These are phyloP conservation scores for Tenualosa thibaudeaui DNA, from an alignment of 2,797 vertebrate species.

Conservation along the genomic window DNA sequence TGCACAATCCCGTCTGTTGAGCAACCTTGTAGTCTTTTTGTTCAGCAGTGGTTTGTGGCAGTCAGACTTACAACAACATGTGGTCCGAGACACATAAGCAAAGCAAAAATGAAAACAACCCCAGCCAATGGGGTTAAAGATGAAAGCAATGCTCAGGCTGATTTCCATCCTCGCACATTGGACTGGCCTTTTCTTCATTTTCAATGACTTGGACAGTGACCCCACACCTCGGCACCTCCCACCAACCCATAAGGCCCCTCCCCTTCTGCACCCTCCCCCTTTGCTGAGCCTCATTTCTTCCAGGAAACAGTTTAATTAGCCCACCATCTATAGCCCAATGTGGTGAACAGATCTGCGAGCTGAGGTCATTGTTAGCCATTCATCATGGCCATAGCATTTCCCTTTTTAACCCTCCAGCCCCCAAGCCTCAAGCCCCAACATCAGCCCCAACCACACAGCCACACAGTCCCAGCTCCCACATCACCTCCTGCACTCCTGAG, in stretches of 20 bases:
- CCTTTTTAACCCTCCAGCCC: constrained; percentile 29
- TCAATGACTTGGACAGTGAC: neutral
- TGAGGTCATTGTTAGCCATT: constrained; percentile 58
- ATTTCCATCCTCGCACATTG: neutral
- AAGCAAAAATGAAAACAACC: neutral
- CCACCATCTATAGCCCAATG: constrained; percentile 53
- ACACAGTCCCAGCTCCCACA: neutral
- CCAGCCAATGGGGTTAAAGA: neutral
- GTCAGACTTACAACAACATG: neutral
- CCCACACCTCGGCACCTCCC: neutral
- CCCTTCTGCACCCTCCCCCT: neutral
- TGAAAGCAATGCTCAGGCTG: neutral
- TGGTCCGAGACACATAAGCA: neutral
- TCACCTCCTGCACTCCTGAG: constrained; percentile 11
- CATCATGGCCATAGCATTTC: constrained; percentile 36
- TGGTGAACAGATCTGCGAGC: constrained; percentile 56
- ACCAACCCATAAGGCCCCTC: neutral
- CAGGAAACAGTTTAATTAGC: constrained; percentile 59
- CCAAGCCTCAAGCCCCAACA: neutral
- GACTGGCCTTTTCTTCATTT: neutral
- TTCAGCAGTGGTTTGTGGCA: neutral
- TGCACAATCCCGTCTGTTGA: constrained; percentile 13
- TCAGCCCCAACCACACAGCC: neutral
- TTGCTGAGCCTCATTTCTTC: constrained; percentile 24
- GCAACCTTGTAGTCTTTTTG: neutral